A percentile compares a stretch with the other conserved stretches of the same genome.
phyloP scores from a whole-genome alignment of 2,888 invertebrate genomes.

The Leucania comma region DNA sequence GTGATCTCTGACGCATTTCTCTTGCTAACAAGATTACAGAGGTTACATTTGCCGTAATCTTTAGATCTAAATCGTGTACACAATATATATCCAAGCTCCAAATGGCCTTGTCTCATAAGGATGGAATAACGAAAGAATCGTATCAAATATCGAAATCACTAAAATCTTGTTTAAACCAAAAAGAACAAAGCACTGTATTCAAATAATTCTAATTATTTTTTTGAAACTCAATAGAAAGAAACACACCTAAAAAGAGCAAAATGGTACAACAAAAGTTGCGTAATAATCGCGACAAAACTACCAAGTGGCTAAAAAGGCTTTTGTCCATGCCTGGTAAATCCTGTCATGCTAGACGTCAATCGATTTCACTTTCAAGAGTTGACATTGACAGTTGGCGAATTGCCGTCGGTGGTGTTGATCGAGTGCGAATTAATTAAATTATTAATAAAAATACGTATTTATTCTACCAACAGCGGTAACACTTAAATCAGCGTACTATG shows the following conservation, averaged over 20 bases:
- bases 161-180: neutral
- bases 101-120: neutral
- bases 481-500: constrained; percentile 68
- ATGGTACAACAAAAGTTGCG: neutral
- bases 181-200: no score
- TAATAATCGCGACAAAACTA: neutral
- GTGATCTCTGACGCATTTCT: constrained; percentile 72
- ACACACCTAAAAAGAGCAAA: neutral
- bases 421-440: constrained; percentile 58
- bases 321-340: constrained; percentile 42
- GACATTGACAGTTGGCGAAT: constrained; percentile 74
- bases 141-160: neutral
- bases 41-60: constrained; percentile 44
- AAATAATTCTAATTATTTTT: neutral
- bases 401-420: constrained; percentile 59
- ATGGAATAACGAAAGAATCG: neutral
- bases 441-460: constrained; percentile 55
- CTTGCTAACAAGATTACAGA: constrained; percentile 38
- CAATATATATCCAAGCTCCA: neutral
- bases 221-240: no score
- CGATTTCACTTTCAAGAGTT: constrained; percentile 54
- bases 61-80: constrained; percentile 14
- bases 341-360: constrained; percentile 53
- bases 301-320: constrained; percentile 36
- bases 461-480: constrained; percentile 43